Percentiles rank a stretch among this genome's conserved stretches.
These are phyloP conservation scores for Bombus soroeensis DNA, from an alignment of 1,140 invertebrate species.

Conservation along the genomic window DNA sequence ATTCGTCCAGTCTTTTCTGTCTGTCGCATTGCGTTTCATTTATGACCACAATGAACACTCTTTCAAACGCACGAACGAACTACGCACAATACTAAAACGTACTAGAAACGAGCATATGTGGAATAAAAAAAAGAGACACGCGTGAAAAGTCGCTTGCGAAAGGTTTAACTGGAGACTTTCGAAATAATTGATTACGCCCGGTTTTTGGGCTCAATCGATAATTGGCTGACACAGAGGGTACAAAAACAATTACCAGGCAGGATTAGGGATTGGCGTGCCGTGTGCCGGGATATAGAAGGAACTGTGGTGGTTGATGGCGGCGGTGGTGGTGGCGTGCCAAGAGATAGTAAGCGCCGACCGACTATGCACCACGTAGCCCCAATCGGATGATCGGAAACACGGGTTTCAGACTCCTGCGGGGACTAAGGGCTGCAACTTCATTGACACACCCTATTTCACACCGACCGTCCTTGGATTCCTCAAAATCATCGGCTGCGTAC, in stretches of 20 bases:
- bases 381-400: slow-evolving; percentile 52
- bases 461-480: background rate
- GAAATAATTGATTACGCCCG: slow-evolving; percentile 63
- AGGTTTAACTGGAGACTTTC: slow-evolving; percentile 17
- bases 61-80: too few species aligned
- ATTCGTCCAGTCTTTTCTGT: background rate
- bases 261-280: slow-evolving; percentile 58
- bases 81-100: background rate
- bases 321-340: slow-evolving; percentile 59
- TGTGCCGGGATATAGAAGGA: slow-evolving; percentile 36
- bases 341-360: slow-evolving; percentile 60
- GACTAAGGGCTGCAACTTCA: slow-evolving; percentile 44
- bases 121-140: background rate
- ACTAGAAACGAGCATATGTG: background rate
- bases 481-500: background rate
- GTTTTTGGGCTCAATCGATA: slow-evolving; percentile 56
- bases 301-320: slow-evolving; percentile 39
- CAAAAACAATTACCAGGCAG: slow-evolving; percentile 69
- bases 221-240: slow-evolving; percentile 68
- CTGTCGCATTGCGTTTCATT: background rate
- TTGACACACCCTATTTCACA: background rate
- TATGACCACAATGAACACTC: background rate
- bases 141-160: background rate
- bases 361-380: slow-evolving; percentile 42
- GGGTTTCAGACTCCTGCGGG: slow-evolving; percentile 33